Evolutionary conservation across 2,888 invertebrate genomes (phyloP).

Genomic region (Acleris holmiana): DNA sequence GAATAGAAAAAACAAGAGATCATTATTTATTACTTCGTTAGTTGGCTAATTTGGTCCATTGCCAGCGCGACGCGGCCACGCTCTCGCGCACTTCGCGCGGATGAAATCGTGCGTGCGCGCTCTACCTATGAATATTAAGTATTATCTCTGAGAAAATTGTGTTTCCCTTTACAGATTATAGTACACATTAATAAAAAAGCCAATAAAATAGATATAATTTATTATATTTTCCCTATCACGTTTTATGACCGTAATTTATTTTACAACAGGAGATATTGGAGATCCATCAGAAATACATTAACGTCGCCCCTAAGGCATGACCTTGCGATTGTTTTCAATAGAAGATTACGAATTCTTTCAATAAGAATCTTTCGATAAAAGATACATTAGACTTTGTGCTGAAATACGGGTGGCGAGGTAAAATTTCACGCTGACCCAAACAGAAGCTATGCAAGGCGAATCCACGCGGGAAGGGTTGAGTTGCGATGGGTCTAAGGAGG

Average conservation of each 20-base stretch:
- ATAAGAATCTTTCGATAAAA: conserved; percentile 52
- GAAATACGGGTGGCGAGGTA: conserved; percentile 66
- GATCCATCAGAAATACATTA: conserved; percentile 83
- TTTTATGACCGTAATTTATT: conserved; percentile 63
- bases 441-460: conserved; percentile 78
- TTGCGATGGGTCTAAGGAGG: conserved; percentile 80
- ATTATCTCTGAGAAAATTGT: conserved; percentile 25
- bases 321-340: conserved; percentile 61
- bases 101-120: conserved; percentile 77
- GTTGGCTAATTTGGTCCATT: conserved; percentile 82
- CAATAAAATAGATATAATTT: not conserved
- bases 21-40: conserved; percentile 84
- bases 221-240: conserved; percentile 33
- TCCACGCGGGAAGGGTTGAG: conserved; percentile 79
- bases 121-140: conserved; percentile 47
- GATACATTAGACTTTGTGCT: conserved; percentile 64
- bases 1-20: conserved; percentile 83
- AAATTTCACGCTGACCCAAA: conserved; percentile 83
- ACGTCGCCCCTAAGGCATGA: conserved; percentile 61
- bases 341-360: conserved; percentile 42
- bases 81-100: conserved; percentile 74
- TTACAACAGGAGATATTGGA: conserved; percentile 64
- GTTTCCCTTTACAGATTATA: conserved; percentile 19
- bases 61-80: conserved; percentile 77
- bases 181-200: conserved; percentile 12